Conservation (phyloP, 2,113 vertebrate species). For the Petromus typicus region DNA sequence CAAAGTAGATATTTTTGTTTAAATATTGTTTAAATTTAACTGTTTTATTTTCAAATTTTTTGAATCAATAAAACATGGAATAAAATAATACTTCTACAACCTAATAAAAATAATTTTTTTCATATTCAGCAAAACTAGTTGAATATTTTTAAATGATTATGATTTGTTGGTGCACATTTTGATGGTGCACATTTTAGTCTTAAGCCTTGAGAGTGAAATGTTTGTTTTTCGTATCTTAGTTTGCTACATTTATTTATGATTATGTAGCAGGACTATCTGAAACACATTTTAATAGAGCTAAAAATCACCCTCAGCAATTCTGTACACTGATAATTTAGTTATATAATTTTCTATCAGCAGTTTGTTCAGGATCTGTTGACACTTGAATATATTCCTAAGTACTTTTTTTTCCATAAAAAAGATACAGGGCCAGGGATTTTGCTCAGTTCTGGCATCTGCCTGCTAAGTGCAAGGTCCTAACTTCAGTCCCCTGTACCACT, state of each 20-base stretch:
- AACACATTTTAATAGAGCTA: not conserved
- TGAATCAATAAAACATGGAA: slow-evolving; percentile 43
- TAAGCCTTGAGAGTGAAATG: not conserved
- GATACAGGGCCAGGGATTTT: no score
- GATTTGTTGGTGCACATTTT: not conserved
- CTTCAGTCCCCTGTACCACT: no score
- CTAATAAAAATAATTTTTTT: slow-evolving; percentile 59
- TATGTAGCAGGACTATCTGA: not conserved
- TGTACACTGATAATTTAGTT: not conserved
- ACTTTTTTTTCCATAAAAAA: no score
- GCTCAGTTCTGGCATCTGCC: no score
- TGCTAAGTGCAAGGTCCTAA: no score
- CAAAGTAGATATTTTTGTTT: slow-evolving; percentile 44
- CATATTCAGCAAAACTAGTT: slow-evolving; percentile 29
- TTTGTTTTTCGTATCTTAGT: slow-evolving; percentile 40
- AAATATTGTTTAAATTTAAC: slow-evolving; percentile 55
- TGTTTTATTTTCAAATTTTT: slow-evolving; percentile 30
- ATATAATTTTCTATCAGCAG: slow-evolving; percentile 6
- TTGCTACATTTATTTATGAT: not conserved
- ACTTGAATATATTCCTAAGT: not conserved
- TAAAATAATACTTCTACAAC: slow-evolving; percentile 44
- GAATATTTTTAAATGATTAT: slow-evolving; percentile 48
- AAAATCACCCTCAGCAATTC: slow-evolving; percentile 5
- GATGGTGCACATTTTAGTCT: slow-evolving; percentile 41
- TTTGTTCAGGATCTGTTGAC: slow-evolving; percentile 41